Base-by-base conservation (phyloP, 2,888 invertebrate species). In the Dusona sp. region DNA sequence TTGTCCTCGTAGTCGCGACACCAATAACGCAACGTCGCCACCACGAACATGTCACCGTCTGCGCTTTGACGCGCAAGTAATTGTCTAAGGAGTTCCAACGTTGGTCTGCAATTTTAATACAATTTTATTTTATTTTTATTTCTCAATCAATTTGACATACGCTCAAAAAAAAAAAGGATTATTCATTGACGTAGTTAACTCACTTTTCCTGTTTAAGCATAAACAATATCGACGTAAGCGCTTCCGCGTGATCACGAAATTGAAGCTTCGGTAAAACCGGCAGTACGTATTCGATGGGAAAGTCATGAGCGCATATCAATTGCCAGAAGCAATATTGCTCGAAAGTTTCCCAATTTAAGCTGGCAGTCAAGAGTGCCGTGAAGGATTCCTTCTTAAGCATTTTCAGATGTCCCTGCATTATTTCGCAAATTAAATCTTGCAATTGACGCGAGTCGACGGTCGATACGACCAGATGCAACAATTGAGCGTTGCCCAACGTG, bases 241-340 rank as follows among this genome's bases (percentile, higher is more conserved):
- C 99, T 95, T 99, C 99, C 0, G 99, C 97, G 94, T 99, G 98
- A 90, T 97, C 97, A 93, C 97, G 96, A 93, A 97, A 96, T 91
- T 97, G 97, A 86, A 98, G 94, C 92, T 98, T 98, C 25, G 97
- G 96, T 89, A 97, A 94, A 89, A 97, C 95, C 54, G 98, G 97
- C 92, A 98, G 95, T 88, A 99, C 97, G 92, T 97, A 97, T 92
- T 98, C 98, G n/a, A 98, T 96, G 79, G 98, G 97, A 92, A 99
- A 97, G 94, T 98, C 98, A 94, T 99, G 99, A 64, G 99, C 99
- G 89, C 97, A 97, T 73, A 99, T 96, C 83, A 99, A 95, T 94
- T 99, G 99, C 99, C 99, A 99, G 68, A 99, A 96, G 94, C 98
- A 99, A 93, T 98, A 97, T 94, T 99, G 99, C 94, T 99, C 99